These are phyloP conservation scores for Xenus cinereus DNA, from an alignment of 2,113 vertebrate genomes.

Conservation along the genomic window DNA sequence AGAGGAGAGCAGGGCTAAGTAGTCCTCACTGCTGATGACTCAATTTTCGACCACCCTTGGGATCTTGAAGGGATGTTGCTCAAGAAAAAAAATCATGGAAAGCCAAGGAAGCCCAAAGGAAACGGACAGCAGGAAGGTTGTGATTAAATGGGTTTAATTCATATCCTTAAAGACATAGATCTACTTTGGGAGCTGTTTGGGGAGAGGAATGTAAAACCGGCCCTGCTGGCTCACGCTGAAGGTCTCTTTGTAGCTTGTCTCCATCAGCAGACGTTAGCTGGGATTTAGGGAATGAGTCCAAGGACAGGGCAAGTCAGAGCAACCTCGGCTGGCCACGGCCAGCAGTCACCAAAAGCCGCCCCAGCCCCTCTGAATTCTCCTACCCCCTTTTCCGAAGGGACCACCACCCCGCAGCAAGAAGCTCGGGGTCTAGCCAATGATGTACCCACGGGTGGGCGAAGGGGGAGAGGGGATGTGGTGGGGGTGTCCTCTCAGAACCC, in stretches of 20 bases:
- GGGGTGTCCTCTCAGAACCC: not conserved
- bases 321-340: not conserved
- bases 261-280: not conserved
- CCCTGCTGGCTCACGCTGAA: not conserved
- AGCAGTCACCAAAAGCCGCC: not conserved
- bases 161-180: not conserved
- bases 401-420: accelerated
- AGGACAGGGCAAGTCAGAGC: not conserved
- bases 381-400: not conserved
- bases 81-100: not conserved
- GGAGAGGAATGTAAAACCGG: not conserved
- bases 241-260: not conserved
- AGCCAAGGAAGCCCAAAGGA: not conserved
- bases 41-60: not conserved
- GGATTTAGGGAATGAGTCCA: not conserved
- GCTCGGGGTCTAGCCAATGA: not conserved
- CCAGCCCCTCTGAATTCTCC: not conserved
- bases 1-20: not conserved
- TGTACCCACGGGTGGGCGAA: no score
- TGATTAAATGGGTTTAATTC: constrained; percentile 13
- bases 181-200: not conserved
- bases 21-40: not conserved
- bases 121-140: not conserved
- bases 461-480: not conserved
- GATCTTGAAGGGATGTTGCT: not conserved